Evolutionary conservation across 2,888 invertebrate genomes (phyloP).

Genomic region (Clanis bilineata): DNA sequence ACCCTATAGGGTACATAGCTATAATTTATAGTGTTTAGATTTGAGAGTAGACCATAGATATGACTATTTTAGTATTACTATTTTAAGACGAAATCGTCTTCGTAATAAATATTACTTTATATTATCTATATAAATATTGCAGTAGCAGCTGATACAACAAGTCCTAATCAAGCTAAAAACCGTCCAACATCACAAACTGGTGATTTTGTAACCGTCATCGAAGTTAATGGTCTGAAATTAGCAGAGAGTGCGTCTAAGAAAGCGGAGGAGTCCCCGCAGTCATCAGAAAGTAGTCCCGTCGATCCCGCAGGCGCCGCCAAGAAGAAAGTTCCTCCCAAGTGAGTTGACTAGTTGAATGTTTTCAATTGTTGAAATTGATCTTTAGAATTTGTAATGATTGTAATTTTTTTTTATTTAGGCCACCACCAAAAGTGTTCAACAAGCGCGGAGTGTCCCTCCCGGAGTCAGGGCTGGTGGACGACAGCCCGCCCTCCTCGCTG

Average conservation of each 20-base stretch:
- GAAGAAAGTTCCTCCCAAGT: constrained; percentile 86
- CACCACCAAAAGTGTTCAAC: constrained; percentile 84
- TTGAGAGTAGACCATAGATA: neutral
- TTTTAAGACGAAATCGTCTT: no score
- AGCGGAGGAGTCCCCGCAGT: constrained; percentile 64
- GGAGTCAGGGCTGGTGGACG: constrained; percentile 79
- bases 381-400: neutral
- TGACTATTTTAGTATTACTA: neutral
- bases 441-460: constrained; percentile 81
- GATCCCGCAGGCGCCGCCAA: constrained; percentile 80
- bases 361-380: no score
- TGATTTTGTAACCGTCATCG: constrained; percentile 93
- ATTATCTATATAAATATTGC: constrained; percentile 32
- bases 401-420: constrained; percentile 56
- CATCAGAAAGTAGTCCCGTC: constrained; percentile 80
- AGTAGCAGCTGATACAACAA: constrained; percentile 67
- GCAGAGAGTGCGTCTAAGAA: constrained; percentile 73
- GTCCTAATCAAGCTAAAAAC: constrained; percentile 71
- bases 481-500: constrained; percentile 75
- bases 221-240: constrained; percentile 90
- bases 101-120: neutral
- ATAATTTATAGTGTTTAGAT: neutral
- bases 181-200: constrained; percentile 78
- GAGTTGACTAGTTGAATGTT: no score
- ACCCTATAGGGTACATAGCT: no score